These are phyloP conservation scores for Bolborhynchus lineola DNA, from an alignment of 2,113 vertebrate genomes.

Conservation along the genomic window DNA sequence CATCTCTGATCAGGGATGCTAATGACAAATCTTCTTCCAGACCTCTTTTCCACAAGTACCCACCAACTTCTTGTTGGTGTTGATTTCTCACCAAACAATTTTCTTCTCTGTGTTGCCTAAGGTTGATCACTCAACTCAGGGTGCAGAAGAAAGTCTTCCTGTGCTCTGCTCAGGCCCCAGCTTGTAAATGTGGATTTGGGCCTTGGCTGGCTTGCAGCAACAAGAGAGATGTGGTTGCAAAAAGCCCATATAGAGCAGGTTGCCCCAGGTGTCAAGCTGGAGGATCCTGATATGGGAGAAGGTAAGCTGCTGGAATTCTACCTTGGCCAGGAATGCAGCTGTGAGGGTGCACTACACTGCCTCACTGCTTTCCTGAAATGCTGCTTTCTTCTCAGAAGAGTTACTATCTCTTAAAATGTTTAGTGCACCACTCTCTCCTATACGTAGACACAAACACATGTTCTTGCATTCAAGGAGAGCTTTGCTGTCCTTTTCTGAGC, in stretches of 20 bases:
- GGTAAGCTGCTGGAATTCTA: not conserved
- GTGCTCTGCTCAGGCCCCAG: not conserved
- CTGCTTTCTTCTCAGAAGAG: not conserved
- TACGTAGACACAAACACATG: not conserved
- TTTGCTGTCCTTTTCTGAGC: not conserved
- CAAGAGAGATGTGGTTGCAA: not conserved
- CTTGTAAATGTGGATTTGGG: not conserved
- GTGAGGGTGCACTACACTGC: not conserved
- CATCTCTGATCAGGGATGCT: not conserved
- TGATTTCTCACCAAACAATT: not conserved
- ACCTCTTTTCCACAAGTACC: not conserved
- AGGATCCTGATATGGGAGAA: not conserved
- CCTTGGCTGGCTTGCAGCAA: not conserved
- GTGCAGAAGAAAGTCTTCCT: not conserved
- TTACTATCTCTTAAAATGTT: not conserved
- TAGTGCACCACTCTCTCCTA: not conserved
- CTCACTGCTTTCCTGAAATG: not conserved
- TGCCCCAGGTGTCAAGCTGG: not conserved
- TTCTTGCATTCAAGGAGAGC: not conserved
- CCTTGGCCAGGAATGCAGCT: not conserved
- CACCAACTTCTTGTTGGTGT: not conserved
- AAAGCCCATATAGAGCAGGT: not conserved
- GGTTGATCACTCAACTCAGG: rapidly evolving
- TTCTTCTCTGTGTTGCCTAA: not conserved
- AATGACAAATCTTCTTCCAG: not conserved